Evolutionary conservation across 2,113 vertebrate genomes (phyloP).

Genomic region (Bostrychus sinensis): DNA sequence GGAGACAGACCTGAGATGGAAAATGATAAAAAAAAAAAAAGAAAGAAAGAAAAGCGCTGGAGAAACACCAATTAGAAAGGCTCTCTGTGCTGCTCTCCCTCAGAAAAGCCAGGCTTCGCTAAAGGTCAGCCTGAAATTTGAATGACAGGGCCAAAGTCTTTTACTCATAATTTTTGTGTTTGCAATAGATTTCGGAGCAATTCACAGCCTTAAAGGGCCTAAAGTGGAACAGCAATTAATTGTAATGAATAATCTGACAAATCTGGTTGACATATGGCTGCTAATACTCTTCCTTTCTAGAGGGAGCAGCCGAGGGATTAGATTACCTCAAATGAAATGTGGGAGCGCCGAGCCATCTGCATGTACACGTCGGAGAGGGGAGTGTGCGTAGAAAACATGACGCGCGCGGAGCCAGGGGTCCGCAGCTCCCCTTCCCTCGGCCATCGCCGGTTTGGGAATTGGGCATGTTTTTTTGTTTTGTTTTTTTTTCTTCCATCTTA

Average conservation of each 20-base stretch:
- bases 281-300: slow-evolving; percentile 99
- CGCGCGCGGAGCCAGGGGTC: slow-evolving; percentile 87
- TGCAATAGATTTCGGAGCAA: slow-evolving; percentile 99
- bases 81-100: slow-evolving; percentile 93
- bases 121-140: slow-evolving; percentile 99
- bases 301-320: slow-evolving; percentile 99
- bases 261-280: slow-evolving; percentile 99
- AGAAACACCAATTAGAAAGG: slow-evolving; percentile 98
- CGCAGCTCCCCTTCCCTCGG: slow-evolving; percentile 69
- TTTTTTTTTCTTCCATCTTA: slow-evolving; percentile 72
- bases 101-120: slow-evolving; percentile 97
- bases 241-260: slow-evolving; percentile 99
- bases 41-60: slow-evolving; percentile 74
- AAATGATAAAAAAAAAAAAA: slow-evolving; percentile 49
- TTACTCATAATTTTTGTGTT: slow-evolving; percentile 99
- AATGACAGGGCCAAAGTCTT: slow-evolving; percentile 99
- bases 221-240: slow-evolving; percentile 99
- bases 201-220: slow-evolving; percentile 99
- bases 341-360: slow-evolving; percentile 98
- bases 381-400: slow-evolving; percentile 86
- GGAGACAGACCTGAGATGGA: slow-evolving; percentile 88
- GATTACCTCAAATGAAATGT: slow-evolving; percentile 99
- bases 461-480: slow-evolving; percentile 28
- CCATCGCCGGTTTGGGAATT: slow-evolving; percentile 73
- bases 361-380: slow-evolving; percentile 87